Conservation (phyloP, 2,113 vertebrate genomes). For the Oncorhynchus gorbuscha region DNA sequence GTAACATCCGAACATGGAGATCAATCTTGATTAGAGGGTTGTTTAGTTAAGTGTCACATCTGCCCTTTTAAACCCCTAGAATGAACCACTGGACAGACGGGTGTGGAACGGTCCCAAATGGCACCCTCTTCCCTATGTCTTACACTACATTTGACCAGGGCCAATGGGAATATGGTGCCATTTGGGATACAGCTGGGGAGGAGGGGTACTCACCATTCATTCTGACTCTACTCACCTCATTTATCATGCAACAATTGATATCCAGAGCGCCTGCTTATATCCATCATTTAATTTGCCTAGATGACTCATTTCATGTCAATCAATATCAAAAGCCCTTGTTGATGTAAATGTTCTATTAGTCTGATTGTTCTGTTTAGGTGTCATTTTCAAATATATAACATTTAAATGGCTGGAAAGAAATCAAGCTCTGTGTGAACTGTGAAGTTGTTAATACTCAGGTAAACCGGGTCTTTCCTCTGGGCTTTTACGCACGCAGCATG, state of each 20-base stretch:
- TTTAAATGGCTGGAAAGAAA: slow-evolving; percentile 1
- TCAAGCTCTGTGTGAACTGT: neutral
- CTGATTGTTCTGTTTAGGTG: neutral
- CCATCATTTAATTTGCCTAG: slow-evolving; percentile 27
- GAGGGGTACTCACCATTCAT: slow-evolving; percentile 3
- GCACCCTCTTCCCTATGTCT: slow-evolving; percentile 17
- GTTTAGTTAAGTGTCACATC: slow-evolving; percentile 59
- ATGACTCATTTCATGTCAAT: slow-evolving; percentile 3
- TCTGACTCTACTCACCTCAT: slow-evolving; percentile 11
- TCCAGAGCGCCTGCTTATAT: slow-evolving; percentile 1
- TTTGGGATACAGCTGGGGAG: neutral
- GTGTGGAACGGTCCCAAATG: slow-evolving; percentile 43
- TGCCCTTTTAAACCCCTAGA: slow-evolving; percentile 58
- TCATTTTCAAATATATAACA: neutral
- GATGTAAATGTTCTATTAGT: neutral
- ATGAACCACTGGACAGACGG: slow-evolving; percentile 55
- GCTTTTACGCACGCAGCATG: slow-evolving; percentile 1
- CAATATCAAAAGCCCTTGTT: slow-evolving; percentile 6
- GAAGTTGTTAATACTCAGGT: slow-evolving; percentile 14
- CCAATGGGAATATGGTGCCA: too few relatives aligned
- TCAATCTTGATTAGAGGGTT: slow-evolving; percentile 63
- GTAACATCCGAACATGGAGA: slow-evolving; percentile 59
- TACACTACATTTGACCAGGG: too few relatives aligned
- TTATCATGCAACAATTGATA: slow-evolving; percentile 32
- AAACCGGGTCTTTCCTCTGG: slow-evolving; percentile 4